Conservation (phyloP, 2,797 vertebrate genomes). For the Cossypha caffra region DNA sequence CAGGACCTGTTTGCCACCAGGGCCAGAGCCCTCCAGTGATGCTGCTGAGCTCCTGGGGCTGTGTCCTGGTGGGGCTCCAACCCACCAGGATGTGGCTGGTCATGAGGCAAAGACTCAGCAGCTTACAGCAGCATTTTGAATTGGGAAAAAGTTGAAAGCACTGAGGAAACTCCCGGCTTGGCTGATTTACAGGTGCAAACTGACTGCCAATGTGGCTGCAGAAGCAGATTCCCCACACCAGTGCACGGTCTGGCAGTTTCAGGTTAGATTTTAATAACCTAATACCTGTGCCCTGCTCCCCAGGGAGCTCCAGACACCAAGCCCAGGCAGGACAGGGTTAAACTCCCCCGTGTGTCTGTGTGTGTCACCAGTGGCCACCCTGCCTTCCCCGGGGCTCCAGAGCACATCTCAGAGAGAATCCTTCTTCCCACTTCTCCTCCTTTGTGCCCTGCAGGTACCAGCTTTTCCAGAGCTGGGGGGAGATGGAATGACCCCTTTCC, state of each 20-base stretch:
- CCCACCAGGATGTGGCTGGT: background rate
- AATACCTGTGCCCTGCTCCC: background rate
- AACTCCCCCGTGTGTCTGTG: background rate
- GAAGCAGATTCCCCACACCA: background rate
- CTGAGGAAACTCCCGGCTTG: background rate
- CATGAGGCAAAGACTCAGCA: background rate
- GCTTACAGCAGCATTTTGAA: background rate
- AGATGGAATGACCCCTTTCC: background rate
- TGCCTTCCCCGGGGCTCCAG: background rate
- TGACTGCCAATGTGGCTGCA: background rate
- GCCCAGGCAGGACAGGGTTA: background rate
- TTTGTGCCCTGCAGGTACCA: background rate
- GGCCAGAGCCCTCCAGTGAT: background rate
- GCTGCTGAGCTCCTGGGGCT: background rate
- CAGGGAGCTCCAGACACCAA: background rate
- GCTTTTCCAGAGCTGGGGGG: background rate
- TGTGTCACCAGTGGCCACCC: background rate
- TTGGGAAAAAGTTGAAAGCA: background rate
- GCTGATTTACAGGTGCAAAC: background rate
- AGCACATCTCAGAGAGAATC: background rate
- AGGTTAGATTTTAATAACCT: background rate
- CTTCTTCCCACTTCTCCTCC: background rate
- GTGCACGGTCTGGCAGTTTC: background rate
- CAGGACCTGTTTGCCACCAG: background rate
- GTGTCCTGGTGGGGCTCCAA: background rate